Conservation (phyloP, 2,797 vertebrate genomes). For the Pseudotriccus pelzelni region DNA sequence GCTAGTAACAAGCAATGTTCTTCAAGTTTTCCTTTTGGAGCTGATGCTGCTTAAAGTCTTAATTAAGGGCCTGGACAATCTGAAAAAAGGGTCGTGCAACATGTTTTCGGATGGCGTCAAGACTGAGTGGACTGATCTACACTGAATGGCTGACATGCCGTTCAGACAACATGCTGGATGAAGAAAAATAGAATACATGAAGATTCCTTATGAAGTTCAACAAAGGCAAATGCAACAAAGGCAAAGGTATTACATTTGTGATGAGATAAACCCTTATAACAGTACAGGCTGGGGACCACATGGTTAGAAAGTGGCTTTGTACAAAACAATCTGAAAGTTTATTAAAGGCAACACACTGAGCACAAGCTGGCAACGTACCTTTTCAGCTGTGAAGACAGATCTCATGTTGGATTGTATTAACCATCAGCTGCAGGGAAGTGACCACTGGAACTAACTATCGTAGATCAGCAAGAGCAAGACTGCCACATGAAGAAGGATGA, state of each 20-base stretch:
- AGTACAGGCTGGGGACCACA: neutral
- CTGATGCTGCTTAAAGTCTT: neutral
- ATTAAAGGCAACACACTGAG: neutral
- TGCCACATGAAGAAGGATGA: neutral
- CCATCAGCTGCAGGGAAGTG: neutral
- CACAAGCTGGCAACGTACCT: neutral
- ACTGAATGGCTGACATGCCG: neutral
- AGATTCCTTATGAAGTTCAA: neutral
- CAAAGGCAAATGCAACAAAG: neutral
- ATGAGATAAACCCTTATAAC: neutral
- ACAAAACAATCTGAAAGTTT: neutral
- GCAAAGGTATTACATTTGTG: neutral
- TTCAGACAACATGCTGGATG: neutral
- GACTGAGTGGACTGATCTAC: neutral
- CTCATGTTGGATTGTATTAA: neutral
- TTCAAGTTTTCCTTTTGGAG: neutral
- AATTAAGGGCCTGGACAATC: neutral
- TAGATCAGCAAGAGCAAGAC: neutral
- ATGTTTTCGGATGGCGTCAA: neutral
- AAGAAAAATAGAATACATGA: neutral
- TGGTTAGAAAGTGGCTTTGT: neutral
- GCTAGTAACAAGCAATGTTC: neutral
- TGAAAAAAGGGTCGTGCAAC: neutral
- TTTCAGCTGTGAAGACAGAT: neutral
- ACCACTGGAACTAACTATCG: fast-evolving